Evolutionary conservation across 2,888 invertebrate species (phyloP), one percentile per base, ranked within the genome.

Genomic region (Cryptocephalus primarius): DNA sequence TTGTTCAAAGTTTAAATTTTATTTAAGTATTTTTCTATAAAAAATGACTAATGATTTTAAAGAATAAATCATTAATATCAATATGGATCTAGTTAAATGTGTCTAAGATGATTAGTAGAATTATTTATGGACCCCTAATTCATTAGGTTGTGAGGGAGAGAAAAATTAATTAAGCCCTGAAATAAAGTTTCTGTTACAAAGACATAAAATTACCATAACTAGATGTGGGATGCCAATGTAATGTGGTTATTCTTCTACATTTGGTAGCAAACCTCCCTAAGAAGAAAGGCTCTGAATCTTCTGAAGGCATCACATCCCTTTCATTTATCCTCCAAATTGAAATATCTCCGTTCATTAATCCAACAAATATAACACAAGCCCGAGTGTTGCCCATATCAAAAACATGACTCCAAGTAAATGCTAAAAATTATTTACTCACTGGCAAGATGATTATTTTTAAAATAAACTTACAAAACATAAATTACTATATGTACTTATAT

Each of bases 341-440:
- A 34, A 68, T 56, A 22, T 53, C 54, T 11, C 68, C 68, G 58
- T 62, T 57, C 43, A 55, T 51, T 56, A 67, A 65, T 3, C 64
- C 67, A 38, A 62, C 57, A 52, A 66, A 61, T 42, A 69, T 49
- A 43, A 60, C 53, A 43, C 60, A 55, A 52, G 50, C 57, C 34
- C 50, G 54, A 44, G 45, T 46, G 14, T 50, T 36, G n/a, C 58
- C 46, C 38, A 50, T 45, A 32, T 46, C 45, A 43, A 63, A 58
- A 11, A 60, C 42, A 48, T 65, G 61, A 44, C 62, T 60, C 69
- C 69, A 69, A 40, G 59, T 56, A 50, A 67, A 63, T 43, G 62
- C 67, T 67, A 53, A 44, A 64, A 51, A 43, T 44, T 32, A 57
- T 46, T 43, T 33, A 38, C 11, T 40, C 39, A 40, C 12, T 13